These are phyloP conservation scores for Aplysia californica DNA, from an alignment of 1,140 invertebrate genomes.

Conservation along the genomic window DNA sequence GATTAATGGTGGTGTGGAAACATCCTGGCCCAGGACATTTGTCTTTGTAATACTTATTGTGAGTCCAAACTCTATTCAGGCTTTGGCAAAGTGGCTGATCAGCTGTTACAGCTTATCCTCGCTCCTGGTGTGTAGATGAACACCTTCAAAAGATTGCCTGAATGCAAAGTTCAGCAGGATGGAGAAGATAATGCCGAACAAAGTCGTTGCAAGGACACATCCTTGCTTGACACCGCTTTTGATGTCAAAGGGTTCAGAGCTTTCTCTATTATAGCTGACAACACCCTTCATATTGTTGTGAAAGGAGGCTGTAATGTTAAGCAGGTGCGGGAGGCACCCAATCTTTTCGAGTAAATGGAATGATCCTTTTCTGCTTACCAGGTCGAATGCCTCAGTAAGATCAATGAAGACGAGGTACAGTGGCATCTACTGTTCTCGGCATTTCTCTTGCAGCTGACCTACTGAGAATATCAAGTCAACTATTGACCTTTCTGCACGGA, in stretches of 20 bases:
- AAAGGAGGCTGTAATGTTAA: conserved; percentile 22
- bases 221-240: conserved; percentile 13
- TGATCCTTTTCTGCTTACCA: conserved; percentile 22
- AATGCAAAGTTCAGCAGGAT: background rate
- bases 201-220: conserved; percentile 24
- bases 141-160: conserved; percentile 6
- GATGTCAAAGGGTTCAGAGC: conserved; percentile 2
- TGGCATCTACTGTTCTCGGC: conserved; percentile 34
- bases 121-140: conserved; percentile 10
- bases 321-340: conserved; percentile 33
- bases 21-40: background rate
- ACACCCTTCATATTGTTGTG: conserved; percentile 27
- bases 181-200: conserved; percentile 31
- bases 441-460: conserved; percentile 40
- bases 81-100: conserved; percentile 3
- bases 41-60: background rate
- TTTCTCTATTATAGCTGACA: conserved; percentile 10
- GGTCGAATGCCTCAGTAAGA: conserved; percentile 42
- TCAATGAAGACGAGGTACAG: conserved; percentile 42
- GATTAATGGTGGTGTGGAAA: background rate
- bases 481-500: conserved; percentile 28
- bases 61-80: background rate
- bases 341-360: conserved; percentile 27
- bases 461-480: conserved; percentile 41
- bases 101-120: conserved; percentile 34